Evolutionary conservation across 2,113 vertebrate species (phyloP).

Genomic region (Oriolus oriolus): DNA sequence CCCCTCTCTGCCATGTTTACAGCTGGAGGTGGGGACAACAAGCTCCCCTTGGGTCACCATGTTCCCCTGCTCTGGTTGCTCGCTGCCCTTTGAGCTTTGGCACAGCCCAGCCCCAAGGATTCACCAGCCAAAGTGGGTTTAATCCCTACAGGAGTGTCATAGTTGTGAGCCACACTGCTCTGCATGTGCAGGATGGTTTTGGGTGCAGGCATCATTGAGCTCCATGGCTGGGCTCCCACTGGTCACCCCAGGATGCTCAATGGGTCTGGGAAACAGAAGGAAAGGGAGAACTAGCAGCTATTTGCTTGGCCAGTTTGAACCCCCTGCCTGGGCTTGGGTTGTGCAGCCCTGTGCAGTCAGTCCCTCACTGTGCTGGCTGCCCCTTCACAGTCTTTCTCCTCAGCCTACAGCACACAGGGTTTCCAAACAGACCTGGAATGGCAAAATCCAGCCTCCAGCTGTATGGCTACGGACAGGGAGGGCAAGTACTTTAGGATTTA

Average conservation of each 20-base stretch:
- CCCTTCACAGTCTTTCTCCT: background rate
- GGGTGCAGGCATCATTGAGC: background rate
- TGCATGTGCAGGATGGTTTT: fast-evolving
- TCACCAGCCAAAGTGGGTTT: background rate
- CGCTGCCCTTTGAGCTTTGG: background rate
- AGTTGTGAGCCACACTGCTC: background rate
- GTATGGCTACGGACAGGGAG: constrained; percentile 10
- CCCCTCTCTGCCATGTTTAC: constrained; percentile 51
- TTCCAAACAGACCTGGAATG: background rate
- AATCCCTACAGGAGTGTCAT: background rate
- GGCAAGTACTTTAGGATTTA: constrained; percentile 68
- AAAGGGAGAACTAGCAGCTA: fast-evolving
- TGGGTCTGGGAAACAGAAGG: background rate
- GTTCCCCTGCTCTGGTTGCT: background rate
- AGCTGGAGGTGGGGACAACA: constrained; percentile 11
- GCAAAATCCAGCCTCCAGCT: constrained; percentile 28
- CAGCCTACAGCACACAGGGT: background rate
- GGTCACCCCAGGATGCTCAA: background rate
- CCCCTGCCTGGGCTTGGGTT: background rate
- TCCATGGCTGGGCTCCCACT: background rate
- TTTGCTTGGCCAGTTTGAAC: background rate
- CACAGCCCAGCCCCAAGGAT: background rate
- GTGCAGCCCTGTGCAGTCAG: background rate
- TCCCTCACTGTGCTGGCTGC: background rate
- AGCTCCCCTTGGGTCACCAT: background rate